Percentiles rank a stretch among this genome's conserved stretches.
Conservation (phyloP, 1,140 invertebrate species). For the Euschistus heros region DNA sequence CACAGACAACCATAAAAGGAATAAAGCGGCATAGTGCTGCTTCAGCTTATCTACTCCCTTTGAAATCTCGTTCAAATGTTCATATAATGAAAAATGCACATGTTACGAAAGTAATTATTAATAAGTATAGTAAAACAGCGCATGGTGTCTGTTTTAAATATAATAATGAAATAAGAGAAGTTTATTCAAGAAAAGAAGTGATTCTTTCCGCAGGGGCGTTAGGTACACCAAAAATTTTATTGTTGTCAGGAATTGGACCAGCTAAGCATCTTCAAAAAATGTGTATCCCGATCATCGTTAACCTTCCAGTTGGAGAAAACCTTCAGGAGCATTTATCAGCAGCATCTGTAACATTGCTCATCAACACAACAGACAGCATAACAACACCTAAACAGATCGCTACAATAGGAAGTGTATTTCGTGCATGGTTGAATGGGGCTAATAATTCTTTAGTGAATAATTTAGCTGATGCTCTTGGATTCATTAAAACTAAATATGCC, state of each 20-base stretch:
- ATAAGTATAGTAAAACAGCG: slow-evolving; percentile 40
- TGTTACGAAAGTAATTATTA: slow-evolving; percentile 44
- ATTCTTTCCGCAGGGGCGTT: slow-evolving; percentile 27
- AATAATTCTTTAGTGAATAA: slow-evolving; percentile 33
- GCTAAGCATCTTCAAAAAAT: slow-evolving; percentile 21
- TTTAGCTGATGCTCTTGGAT: slow-evolving; percentile 51
- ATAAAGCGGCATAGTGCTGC: slow-evolving; percentile 45
- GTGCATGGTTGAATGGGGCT: slow-evolving; percentile 20
- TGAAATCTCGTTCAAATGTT: slow-evolving; percentile 42
- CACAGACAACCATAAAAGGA: slow-evolving; percentile 34
- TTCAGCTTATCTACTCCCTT: slow-evolving; percentile 44
- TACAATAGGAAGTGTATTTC: slow-evolving; percentile 4
- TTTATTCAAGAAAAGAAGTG: slow-evolving; percentile 26
- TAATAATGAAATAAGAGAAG: slow-evolving; percentile 23
- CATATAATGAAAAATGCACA: slow-evolving; percentile 42
- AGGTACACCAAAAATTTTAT: slow-evolving; percentile 24
- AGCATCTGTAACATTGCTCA: slow-evolving; percentile 48
- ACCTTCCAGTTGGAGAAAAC: slow-evolving; percentile 48
- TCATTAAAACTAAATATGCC: slow-evolving; percentile 45
- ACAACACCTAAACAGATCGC: slow-evolving; percentile 18
- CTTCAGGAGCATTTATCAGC: slow-evolving; percentile 60
- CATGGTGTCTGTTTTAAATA: slow-evolving; percentile 44
- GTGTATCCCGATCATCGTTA: slow-evolving; percentile 39
- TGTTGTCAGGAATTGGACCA: slow-evolving; percentile 26
- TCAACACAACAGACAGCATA: slow-evolving; percentile 49